A percentile compares a stretch with the other conserved stretches of the same genome.
Evolutionary conservation across 2,797 vertebrate species (phyloP).

Genomic region (Semotilus atromaculatus): DNA sequence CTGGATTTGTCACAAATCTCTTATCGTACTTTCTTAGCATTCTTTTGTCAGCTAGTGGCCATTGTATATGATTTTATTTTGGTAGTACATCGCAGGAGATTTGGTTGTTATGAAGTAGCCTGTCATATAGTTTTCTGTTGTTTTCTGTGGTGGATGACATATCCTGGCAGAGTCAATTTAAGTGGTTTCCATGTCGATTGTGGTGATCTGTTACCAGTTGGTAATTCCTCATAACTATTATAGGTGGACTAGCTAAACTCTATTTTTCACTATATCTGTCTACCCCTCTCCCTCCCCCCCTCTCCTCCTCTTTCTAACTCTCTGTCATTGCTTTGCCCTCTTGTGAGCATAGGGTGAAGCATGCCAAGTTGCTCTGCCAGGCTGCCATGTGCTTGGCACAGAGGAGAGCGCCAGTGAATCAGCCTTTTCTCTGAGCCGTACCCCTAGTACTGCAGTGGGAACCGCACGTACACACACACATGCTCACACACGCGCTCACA

Average conservation of each 20-base stretch:
- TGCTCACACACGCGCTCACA: constrained; percentile 3
- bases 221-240: neutral
- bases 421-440: constrained; percentile 62
- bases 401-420: constrained; percentile 65
- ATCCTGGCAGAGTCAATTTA: neutral
- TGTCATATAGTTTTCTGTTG: constrained; percentile 9
- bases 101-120: neutral
- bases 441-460: constrained; percentile 58
- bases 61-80: constrained; percentile 7
- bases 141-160: constrained; percentile 2
- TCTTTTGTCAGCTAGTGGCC: constrained; percentile 36
- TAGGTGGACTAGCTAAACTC: constrained; percentile 1
- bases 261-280: neutral
- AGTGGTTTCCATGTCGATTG: neutral
- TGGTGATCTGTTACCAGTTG: constrained; percentile 7
- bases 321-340: constrained; percentile 49
- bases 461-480: constrained; percentile 22
- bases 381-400: constrained; percentile 51
- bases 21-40: neutral
- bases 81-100: neutral
- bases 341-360: constrained; percentile 33
- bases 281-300: neutral
- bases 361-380: constrained; percentile 44
- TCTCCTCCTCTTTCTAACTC: neutral
- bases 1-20: neutral